phyloP scores from a whole-genome alignment of 2,113 vertebrate species.

The Prionailurus viverrinus region DNA sequence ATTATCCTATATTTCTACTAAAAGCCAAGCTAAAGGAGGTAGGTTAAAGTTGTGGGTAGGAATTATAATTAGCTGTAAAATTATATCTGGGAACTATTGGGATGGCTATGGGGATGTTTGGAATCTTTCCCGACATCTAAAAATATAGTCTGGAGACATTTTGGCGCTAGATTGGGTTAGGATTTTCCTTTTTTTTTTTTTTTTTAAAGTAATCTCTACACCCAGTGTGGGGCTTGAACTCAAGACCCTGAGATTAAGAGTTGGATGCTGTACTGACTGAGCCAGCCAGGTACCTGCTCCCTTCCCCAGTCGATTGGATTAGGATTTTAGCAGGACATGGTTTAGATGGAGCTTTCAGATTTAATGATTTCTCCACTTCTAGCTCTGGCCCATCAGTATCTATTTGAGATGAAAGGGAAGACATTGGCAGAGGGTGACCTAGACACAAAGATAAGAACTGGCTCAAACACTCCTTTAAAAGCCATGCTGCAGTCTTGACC shows the following conservation, averaged over 20 bases:
- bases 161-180: not conserved
- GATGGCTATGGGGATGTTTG: not conserved
- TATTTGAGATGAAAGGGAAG: slow-evolving; percentile 18
- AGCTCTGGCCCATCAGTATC: not conserved
- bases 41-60: not conserved
- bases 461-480: not conserved
- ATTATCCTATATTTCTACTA: not conserved
- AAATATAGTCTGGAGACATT: slow-evolving; percentile 17
- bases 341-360: slow-evolving; percentile 34
- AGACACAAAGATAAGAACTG: not conserved
- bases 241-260: not conserved
- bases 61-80: slow-evolving; percentile 25
- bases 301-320: not conserved
- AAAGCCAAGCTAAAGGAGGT: slow-evolving; percentile 36
- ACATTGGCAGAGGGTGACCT: not conserved
- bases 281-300: fast-evolving
- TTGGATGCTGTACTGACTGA: not conserved
- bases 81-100: not conserved
- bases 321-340: not conserved
- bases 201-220: not conserved
- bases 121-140: slow-evolving; percentile 12
- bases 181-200: not conserved
- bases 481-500: not conserved
- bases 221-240: not conserved
- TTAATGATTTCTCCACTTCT: not conserved